Base-by-base conservation (phyloP, 2,113 vertebrate species). In the Macrotis lagotis region DNA sequence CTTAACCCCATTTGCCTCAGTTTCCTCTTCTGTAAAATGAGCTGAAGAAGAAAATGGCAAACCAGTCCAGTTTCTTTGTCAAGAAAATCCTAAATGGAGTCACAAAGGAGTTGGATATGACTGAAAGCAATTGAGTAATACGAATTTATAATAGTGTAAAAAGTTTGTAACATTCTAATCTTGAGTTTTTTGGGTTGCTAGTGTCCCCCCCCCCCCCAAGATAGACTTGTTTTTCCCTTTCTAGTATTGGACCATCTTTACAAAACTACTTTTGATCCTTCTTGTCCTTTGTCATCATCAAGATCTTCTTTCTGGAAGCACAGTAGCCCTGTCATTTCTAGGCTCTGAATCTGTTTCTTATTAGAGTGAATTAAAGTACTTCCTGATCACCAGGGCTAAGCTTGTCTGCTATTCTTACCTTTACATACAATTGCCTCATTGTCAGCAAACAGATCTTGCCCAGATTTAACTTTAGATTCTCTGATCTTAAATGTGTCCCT, bases 301-400 rank as follows among this genome's bases (percentile, higher is more conserved):
- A 93, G 66, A 66, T 25, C 47, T 90, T 89, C 22, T 47, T 95
- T 88, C 92, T 48, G 92, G 51, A 94, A 95, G 51, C 48, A 48
- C 12, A 96, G 22, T 74, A 47, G 92, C 51, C 89, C 50, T 26
- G 93, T 44, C 91, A 92, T 83, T n/a, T 49, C 90, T 90, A 90
- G 59, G 55, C 47, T 89, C 83, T 24, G 55, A 93, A 91, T 47
- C 66, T 53, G 47, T 93, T 96, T 96, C 93, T 95, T 93, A 96
- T 94, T 96, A 94, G 50, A 49, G 92, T 93, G 88, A 48, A 97
- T 97, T 95, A 96, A 91, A 94, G 88, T 44, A 4, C 66, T 91
- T 93, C 91, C 90, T 95, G 92, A 95, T 96, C 94, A 95, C 88
- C 25, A 24, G 19, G 52, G 51, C 88, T 47, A 48, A 50, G 44